Conservation (phyloP, 2,113 vertebrate genomes). For the Maccullochella peelii region DNA sequence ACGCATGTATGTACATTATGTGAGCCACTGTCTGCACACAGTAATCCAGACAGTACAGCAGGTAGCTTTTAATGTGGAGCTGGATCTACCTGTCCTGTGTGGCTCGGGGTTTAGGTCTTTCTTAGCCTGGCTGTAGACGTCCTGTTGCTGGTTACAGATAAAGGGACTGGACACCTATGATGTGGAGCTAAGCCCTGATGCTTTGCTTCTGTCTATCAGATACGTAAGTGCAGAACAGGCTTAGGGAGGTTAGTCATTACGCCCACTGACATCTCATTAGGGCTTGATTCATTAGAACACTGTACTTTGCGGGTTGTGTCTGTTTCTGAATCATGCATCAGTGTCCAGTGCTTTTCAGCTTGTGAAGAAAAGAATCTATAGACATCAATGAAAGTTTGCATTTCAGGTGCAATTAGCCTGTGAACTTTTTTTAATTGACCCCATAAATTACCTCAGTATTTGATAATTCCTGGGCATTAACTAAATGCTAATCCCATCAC, state of each 20-base stretch:
- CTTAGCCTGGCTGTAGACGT: not conserved
- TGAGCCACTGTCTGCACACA: not conserved
- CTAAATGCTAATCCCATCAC: not conserved
- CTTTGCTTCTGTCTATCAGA: slow-evolving; percentile 9
- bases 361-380: not conserved
- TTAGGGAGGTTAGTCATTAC: slow-evolving; percentile 34
- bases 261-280: slow-evolving; percentile 33
- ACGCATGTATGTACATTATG: not conserved
- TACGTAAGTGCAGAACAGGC: not conserved
- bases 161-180: slow-evolving; percentile 1
- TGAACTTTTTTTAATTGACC: too few species aligned
- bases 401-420: not conserved
- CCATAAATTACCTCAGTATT: not conserved
- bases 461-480: not conserved
- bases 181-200: not conserved
- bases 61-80: not conserved
- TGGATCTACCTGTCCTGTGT: not conserved
- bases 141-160: not conserved
- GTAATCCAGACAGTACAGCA: not conserved
- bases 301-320: slow-evolving; percentile 14
- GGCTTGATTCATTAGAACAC: slow-evolving; percentile 33
- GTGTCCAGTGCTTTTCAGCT: not conserved
- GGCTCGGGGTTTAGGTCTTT: not conserved
- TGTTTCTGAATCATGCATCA: slow-evolving; percentile 20
- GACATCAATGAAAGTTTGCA: not conserved